phyloP scores from a whole-genome alignment of 2,888 invertebrate genomes.

The Panorpa germanica region DNA sequence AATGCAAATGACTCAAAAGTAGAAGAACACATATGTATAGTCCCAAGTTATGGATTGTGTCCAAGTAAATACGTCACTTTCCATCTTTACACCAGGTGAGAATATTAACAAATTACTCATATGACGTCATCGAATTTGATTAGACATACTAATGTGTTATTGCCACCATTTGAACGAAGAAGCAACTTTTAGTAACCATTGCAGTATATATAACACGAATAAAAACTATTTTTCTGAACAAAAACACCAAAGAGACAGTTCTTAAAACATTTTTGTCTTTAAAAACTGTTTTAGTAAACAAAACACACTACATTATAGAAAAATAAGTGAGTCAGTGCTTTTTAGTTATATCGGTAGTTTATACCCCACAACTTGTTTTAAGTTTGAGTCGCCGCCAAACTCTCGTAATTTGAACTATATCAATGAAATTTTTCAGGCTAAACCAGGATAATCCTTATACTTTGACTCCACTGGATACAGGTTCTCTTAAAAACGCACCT shows the following conservation, averaged over 20 bases:
- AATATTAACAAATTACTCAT: slow-evolving; percentile 14
- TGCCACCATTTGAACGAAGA: background rate
- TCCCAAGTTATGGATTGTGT: slow-evolving; percentile 20
- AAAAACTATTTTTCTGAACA: too few relatives aligned
- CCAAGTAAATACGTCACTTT: slow-evolving; percentile 40
- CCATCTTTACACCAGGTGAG: slow-evolving; percentile 40
- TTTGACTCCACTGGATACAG: too few relatives aligned
- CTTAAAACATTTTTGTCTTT: too few relatives aligned
- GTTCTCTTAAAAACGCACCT: slow-evolving; percentile 25
- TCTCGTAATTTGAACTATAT: background rate
- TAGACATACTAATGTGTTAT: slow-evolving; percentile 6
- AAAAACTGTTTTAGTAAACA: too few relatives aligned
- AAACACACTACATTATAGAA: too few relatives aligned
- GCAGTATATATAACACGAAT: slow-evolving; percentile 7
- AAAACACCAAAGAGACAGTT: too few relatives aligned
- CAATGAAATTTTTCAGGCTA: slow-evolving; percentile 16
- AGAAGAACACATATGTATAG: slow-evolving; percentile 13
- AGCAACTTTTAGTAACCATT: slow-evolving; percentile 2
- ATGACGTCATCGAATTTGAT: background rate
- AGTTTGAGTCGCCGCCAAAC: too few relatives aligned
- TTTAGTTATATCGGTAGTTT: too few relatives aligned
- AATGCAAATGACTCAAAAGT: too few relatives aligned
- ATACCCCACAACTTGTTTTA: too few relatives aligned
- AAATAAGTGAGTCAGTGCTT: too few relatives aligned
- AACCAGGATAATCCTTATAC: slow-evolving; percentile 21